Conservation (phyloP, 2,113 vertebrate genomes). For the Manacus vitellinus region DNA sequence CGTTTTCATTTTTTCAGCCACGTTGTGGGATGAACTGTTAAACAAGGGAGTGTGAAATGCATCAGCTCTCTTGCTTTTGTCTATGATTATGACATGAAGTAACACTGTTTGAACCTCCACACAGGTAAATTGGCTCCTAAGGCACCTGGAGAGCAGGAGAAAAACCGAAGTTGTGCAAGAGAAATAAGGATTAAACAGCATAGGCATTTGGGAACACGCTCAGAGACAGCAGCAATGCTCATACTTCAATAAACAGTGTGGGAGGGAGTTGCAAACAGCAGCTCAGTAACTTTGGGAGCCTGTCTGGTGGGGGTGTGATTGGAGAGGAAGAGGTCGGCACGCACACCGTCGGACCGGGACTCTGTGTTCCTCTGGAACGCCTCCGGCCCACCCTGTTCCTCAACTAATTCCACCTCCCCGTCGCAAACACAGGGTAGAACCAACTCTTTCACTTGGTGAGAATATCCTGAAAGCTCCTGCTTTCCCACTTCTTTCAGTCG, state of each 20-base stretch:
- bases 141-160: background rate
- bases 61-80: background rate
- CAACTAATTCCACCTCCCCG: background rate
- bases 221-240: background rate
- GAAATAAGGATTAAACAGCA: background rate
- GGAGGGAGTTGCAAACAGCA: background rate
- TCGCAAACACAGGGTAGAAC: background rate
- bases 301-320: background rate
- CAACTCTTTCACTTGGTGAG: background rate
- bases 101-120: background rate
- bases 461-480: background rate
- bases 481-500: background rate
- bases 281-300: accelerated
- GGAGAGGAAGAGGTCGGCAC: accelerated
- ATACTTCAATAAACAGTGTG: accelerated
- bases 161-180: background rate
- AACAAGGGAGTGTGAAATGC: accelerated
- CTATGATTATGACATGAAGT: background rate
- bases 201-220: background rate
- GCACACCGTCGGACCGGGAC: accelerated
- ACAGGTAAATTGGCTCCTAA: background rate
- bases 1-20: background rate
- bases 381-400: accelerated
- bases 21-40: background rate
- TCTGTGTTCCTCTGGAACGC: background rate